phyloP scores from a whole-genome alignment of 2,888 invertebrate genomes.

The Ectemnius continuus region DNA sequence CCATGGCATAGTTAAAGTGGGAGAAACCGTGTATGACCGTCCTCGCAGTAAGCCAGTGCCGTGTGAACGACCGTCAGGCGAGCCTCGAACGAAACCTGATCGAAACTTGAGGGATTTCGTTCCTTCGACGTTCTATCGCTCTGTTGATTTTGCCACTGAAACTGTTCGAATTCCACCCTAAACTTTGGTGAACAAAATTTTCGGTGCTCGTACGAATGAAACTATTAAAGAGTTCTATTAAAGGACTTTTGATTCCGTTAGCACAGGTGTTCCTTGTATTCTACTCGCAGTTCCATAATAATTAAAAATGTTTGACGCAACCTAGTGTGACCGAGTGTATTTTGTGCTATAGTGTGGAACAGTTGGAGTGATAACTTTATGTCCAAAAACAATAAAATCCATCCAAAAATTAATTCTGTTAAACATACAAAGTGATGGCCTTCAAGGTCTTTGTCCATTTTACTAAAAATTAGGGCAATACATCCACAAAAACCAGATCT shows the following conservation, averaged over 20 bases:
- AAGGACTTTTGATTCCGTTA: neutral
- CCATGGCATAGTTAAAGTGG: slow-evolving; percentile 64
- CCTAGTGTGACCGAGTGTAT: neutral
- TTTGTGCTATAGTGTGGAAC: too few relatives aligned
- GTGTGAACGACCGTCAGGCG: slow-evolving; percentile 74
- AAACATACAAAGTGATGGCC: too few relatives aligned
- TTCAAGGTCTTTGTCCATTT: too few relatives aligned
- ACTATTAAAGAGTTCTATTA: neutral
- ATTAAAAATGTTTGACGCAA: neutral
- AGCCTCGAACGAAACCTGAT: slow-evolving; percentile 54
- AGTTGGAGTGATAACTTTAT: too few relatives aligned
- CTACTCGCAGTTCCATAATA: neutral
- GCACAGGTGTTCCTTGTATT: neutral
- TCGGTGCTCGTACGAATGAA: neutral
- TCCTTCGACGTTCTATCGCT: slow-evolving; percentile 1
- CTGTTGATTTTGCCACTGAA: neutral
- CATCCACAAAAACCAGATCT: too few relatives aligned
- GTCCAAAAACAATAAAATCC: too few relatives aligned
- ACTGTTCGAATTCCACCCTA: too few relatives aligned
- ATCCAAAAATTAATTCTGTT: too few relatives aligned
- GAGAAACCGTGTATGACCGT: slow-evolving; percentile 66
- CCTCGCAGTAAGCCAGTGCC: slow-evolving; percentile 69
- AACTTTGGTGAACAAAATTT: neutral
- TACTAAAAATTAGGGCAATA: too few relatives aligned
- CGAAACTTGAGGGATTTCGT: slow-evolving; percentile 41